Evolutionary conservation across 2,113 vertebrate genomes (phyloP), one percentile per base, ranked within the genome.

Genomic region (Pseudorasbora parva): DNA sequence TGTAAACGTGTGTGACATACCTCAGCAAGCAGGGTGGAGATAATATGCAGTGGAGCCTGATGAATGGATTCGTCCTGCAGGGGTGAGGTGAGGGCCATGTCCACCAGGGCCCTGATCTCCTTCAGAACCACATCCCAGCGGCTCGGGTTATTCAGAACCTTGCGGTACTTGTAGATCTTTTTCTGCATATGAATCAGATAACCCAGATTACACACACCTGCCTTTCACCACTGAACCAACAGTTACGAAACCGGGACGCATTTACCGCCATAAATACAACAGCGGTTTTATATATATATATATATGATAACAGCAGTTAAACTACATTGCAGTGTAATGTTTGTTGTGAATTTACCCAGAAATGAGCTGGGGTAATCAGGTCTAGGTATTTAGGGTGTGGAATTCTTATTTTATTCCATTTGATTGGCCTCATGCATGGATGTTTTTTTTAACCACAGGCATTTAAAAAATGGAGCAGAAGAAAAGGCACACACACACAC

Each of bases 131-230:
- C 97, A 51, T 99, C 98, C 97, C 97, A 99, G 85, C 98, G 97
- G 84, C 97, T 97, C 0, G 98, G 97, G 91, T 99, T 97, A 82
- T 95, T 97, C 89, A 99, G 94, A 72, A 99, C 97, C 91, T 99
- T 99, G 71, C 97, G 96, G 88, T 99, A 99, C 91, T 99, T 99
- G 93, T 99, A 99, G 91, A 98, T 99, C 93, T 99, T 99, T 96
- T 99, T 99, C 98, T 99, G 92, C 79, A 37, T 2, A 77, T 6
- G 14, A 41, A 43, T 25, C 33, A 77, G 14, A 45, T 25, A 80
- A 33, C 66, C 43, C 23, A 74, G 71, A 27, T 71, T 72, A 51
- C 25, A 82, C 23, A 76, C 9, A 64, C 77, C 45, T 33, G 25
- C 25, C 59, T 79, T 51, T 49, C 54, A 76, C 43, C 49, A 56